Base-by-base conservation (phyloP, 2,888 invertebrate species). In the Eledone cirrhosa region DNA sequence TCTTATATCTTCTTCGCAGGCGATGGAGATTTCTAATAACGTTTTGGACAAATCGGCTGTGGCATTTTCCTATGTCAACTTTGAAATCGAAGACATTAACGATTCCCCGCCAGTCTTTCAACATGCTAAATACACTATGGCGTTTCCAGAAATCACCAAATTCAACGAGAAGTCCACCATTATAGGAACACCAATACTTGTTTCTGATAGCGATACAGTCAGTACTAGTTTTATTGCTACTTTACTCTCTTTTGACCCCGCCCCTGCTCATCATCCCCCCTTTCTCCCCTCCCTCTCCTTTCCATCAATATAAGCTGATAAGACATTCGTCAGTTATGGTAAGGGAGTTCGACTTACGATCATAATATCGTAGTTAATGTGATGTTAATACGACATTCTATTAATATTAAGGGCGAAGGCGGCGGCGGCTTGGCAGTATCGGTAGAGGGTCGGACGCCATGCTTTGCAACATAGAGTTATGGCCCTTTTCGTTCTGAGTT, bases 81-180 rank as follows among this genome's bases (percentile, higher is more conserved):
- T 90, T 5, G 86, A 86, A 16, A 83, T 91, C 8, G 81, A 77
- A 11, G 91, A 92, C 82, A 87, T 89, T 27, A 91, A 92, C 81
- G 91, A 92, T 85, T 90, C 91, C 92, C 94, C 93, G 5, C 97
- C 98, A 41, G 93, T 92, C 75, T 98, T 98, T 89, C 76, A 69
- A 3, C 29, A 80, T 7, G 11, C 22, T n/a, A 16, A 31, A n/a
- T 72, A 72, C n/a, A 27, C 29, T n/a, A 72, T 72, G 72, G 7
- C 22, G 7, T 31, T 72, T 22, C 41, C 33, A 13, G 72, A 72
- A 72, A 41, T 31, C 29, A 19, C 24, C 31, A 72, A 19, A n/a
- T 13, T 2, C 0, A 72, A 33, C 2, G 29, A 22, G 29, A 13
- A 22, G 2, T 31, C 2, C 16, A 24, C 41, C 14, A n/a, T 72